Conservation (phyloP, 2,113 vertebrate genomes). For the Irena cyanogastra region DNA sequence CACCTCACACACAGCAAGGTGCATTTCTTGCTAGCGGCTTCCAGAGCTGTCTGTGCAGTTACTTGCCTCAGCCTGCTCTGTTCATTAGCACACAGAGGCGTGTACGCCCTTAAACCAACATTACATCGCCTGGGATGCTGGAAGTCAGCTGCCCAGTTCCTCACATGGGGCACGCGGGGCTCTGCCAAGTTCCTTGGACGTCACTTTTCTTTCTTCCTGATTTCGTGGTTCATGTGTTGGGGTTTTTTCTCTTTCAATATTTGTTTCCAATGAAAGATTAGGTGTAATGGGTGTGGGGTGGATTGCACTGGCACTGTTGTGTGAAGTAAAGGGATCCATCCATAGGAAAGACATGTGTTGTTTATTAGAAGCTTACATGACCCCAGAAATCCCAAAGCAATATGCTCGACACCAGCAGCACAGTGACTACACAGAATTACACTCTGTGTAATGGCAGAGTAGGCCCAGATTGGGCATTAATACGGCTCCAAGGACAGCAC, state of each 20-base stretch:
- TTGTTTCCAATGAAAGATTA: slow-evolving; percentile 38
- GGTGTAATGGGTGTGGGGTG: not conserved
- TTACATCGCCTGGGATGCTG: slow-evolving; percentile 40
- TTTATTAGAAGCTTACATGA: slow-evolving; percentile 4
- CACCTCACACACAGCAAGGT: not conserved
- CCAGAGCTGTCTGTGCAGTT: not conserved
- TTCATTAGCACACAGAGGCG: not conserved
- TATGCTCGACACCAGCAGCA: not conserved
- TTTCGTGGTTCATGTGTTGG: not conserved
- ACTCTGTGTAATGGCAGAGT: not conserved
- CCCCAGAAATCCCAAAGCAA: not conserved
- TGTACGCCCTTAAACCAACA: not conserved
- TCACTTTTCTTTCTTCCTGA: slow-evolving; percentile 10
- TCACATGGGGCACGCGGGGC: not conserved
- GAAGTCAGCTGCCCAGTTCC: not conserved
- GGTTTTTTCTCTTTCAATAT: not conserved
- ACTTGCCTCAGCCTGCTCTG: slow-evolving; percentile 14
- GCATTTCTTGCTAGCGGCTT: not conserved
- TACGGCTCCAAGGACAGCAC: not conserved
- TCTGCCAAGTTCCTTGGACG: not conserved
- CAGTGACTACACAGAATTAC: not conserved
- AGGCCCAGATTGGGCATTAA: not conserved
- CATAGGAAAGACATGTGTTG: not conserved
- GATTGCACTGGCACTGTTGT: not conserved
- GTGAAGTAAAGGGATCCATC: not conserved